Base-by-base conservation (phyloP, 1,140 invertebrate genomes). In the Micrasema minimum region DNA sequence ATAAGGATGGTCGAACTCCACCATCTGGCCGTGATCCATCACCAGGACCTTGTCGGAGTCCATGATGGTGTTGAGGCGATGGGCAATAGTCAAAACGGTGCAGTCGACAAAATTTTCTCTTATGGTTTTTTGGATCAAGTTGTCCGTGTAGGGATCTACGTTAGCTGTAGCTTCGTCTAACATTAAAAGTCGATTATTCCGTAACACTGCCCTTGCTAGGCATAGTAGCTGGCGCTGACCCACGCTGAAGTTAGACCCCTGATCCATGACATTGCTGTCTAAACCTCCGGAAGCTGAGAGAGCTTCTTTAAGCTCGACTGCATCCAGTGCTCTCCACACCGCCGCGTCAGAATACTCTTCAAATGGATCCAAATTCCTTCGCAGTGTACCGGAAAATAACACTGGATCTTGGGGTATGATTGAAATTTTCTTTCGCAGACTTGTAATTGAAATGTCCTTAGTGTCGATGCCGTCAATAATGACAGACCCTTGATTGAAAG, bases 361-460 rank as follows among this genome's bases (percentile, higher is more conserved):
- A 78, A 96, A 96, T 0, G 95, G 95, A 86, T 97, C 95, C 18
- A 97, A 85, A 84, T 96, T 93, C 80, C 92, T 86, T 50, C 91
- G 86, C 70, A 96, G 79, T 37, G 90, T 91, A 57, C 94, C 94
- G 37, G 92, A 93, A 83, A 96, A 96, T 57, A 96, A 83, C 67
- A 96, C 91, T 2, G 94, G 94, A 86, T 96, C 94, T 80, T 91
- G 86, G 6, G 86, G 87, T 50, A 82, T 82, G 46, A 80, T 80
- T 14, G 92, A 91, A 37, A 96, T 88, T 72, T 89, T 88, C 12
- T 86, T 86, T 7, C 94, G 82, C 1, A 95, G 22, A 43, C 35
- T 38, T 4, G 23, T 14, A 14, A 51, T 3, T 31, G 87, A 84
- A 70, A 89, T 83, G 37, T 84, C 81, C 1, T 80, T 80, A 55